Percentiles rank a stretch among this genome's conserved stretches.
Conservation (phyloP, 2,888 invertebrate species). For the Neria commutata region DNA sequence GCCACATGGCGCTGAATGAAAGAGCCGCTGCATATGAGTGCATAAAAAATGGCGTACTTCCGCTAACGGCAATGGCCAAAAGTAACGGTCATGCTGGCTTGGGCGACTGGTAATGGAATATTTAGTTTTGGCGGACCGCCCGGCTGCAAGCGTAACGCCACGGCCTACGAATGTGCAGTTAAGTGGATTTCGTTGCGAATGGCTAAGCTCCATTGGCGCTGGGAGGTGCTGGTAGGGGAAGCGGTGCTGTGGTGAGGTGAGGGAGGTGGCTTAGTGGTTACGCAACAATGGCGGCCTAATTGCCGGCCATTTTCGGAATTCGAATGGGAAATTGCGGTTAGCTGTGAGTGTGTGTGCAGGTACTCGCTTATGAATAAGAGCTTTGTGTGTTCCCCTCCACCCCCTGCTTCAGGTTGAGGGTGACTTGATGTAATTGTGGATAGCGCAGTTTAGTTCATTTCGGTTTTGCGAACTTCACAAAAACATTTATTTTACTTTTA, state of each 20-base stretch:
- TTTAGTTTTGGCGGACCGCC: too few relatives aligned
- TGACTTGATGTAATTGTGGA: neutral
- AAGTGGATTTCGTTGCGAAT: neutral
- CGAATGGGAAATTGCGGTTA: neutral
- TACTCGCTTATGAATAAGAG: too few relatives aligned
- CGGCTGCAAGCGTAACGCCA: too few relatives aligned
- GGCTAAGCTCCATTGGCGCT: neutral
- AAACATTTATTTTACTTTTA: too few relatives aligned
- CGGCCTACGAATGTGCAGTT: neutral
- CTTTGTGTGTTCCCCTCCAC: too few relatives aligned
- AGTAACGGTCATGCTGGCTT: neutral
- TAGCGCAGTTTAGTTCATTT: neutral
- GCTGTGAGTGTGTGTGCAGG: neutral
- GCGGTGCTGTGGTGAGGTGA: too few relatives aligned
- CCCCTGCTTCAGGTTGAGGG: too few relatives aligned
- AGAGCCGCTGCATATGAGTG: constrained; percentile 22
- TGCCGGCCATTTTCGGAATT: constrained; percentile 54
- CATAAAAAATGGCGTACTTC: constrained; percentile 9
- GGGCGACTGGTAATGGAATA: too few relatives aligned
- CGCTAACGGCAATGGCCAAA: neutral
- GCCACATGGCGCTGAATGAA: constrained; percentile 48
- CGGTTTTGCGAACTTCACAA: too few relatives aligned
- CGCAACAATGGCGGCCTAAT: constrained; percentile 53
- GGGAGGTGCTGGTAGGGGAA: neutral
- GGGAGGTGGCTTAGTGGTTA: constrained; percentile 20